These are phyloP conservation scores for Listronotus oregonensis DNA, from an alignment of 1,140 invertebrate genomes.

Conservation along the genomic window DNA sequence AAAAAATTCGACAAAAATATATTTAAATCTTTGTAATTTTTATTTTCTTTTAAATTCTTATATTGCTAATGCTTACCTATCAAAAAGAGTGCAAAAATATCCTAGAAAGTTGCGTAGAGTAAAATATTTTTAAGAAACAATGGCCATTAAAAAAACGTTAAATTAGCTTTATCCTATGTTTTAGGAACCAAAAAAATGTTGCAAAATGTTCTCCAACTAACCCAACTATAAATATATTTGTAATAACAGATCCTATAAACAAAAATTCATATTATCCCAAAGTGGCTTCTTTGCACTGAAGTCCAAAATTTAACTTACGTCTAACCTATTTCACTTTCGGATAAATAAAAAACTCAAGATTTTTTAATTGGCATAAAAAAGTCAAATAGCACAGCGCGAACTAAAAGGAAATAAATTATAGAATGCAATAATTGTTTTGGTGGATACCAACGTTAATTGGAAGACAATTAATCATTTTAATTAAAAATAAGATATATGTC, in stretches of 20 bases:
- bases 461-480: not conserved
- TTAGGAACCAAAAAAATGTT: no score
- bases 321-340: not conserved
- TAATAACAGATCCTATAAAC: not conserved
- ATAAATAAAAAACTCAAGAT: constrained; percentile 18
- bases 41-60: no score
- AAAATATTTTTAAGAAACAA: no score
- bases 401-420: constrained; percentile 8
- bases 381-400: constrained; percentile 16
- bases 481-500: not conserved
- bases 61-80: no score
- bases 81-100: no score
- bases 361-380: not conserved
- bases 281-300: constrained; percentile 13
- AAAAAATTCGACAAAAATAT: no score
- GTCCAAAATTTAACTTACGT: constrained; percentile 11
- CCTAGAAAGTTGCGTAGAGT: no score
- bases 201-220: no score
- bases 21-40: no score
- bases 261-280: not conserved
- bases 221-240: not conserved
- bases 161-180: no score
- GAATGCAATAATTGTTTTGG: constrained; percentile 6
- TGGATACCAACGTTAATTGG: not conserved
- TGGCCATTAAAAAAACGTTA: no score